Conservation (phyloP, 2,797 vertebrate species). For the Phrynocephalus guinanensis region DNA sequence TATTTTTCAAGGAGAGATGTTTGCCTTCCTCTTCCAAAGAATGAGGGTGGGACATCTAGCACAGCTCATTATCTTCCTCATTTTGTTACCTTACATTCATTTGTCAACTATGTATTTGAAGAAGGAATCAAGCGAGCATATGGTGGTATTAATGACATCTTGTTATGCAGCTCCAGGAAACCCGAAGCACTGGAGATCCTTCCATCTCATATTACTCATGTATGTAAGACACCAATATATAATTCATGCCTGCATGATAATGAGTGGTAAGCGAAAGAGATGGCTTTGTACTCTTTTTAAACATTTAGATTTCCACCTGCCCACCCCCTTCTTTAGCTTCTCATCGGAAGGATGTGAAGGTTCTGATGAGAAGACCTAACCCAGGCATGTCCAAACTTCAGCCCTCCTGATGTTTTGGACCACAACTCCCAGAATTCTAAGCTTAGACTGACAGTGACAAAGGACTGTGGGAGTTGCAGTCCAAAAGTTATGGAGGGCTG, state of each 20-base stretch:
- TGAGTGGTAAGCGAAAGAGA: slow-evolving; percentile 45
- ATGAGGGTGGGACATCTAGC: neutral
- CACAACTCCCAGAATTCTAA: too few relatives aligned
- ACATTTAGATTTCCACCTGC: slow-evolving; percentile 43
- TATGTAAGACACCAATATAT: slow-evolving; percentile 52
- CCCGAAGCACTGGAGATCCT: slow-evolving; percentile 42
- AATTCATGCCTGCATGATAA: slow-evolving; percentile 51
- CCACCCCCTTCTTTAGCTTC: slow-evolving; percentile 27
- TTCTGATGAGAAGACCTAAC: neutral
- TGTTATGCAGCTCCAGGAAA: slow-evolving; percentile 25
- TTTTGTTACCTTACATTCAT: neutral
- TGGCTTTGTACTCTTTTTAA: slow-evolving; percentile 36
- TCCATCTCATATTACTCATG: slow-evolving; percentile 43
- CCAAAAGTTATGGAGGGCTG: too few relatives aligned
- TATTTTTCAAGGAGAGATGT: neutral
- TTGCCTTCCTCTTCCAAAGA: neutral
- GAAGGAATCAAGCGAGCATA: slow-evolving; percentile 27
- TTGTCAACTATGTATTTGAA: slow-evolving; percentile 35
- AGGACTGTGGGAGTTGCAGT: too few relatives aligned
- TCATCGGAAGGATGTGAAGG: slow-evolving; percentile 10
- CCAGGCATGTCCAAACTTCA: too few relatives aligned
- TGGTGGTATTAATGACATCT: slow-evolving; percentile 5
- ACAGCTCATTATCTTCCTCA: neutral
- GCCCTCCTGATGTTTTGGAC: too few relatives aligned
- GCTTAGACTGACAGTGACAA: too few relatives aligned